A percentile compares a stretch with the other conserved stretches of the same genome.
Evolutionary conservation across 1,140 invertebrate genomes (phyloP).

Genomic region (Drosophila punjabiensis): DNA sequence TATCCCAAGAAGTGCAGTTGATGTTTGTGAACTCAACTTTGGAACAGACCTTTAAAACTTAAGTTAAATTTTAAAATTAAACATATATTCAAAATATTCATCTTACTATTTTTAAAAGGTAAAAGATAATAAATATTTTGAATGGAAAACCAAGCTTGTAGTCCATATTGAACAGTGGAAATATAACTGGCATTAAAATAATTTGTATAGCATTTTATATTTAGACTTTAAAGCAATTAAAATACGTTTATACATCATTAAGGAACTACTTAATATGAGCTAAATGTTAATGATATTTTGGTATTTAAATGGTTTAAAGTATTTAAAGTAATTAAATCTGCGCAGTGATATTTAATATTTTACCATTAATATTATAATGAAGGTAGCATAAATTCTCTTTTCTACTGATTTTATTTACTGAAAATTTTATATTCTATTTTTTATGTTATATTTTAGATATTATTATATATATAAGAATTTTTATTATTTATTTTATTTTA

Average conservation of each 20-base stretch:
- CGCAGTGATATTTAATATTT: too few species aligned
- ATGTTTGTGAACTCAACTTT: slow-evolving; percentile 2
- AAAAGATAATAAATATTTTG: not conserved
- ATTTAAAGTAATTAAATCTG: not conserved
- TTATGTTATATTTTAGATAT: too few species aligned
- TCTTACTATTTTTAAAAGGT: not conserved
- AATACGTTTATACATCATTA: not conserved
- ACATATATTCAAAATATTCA: not conserved
- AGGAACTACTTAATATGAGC: accelerated
- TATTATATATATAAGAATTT: too few species aligned
- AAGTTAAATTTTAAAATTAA: not conserved
- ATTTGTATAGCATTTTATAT: not conserved
- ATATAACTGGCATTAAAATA: not conserved
- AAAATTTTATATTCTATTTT: too few species aligned
- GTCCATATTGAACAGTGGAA: not conserved
- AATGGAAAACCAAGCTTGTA: not conserved
- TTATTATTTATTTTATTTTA: too few species aligned
- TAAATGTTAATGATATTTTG: not conserved
- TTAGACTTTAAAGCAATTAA: not conserved
- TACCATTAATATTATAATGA: too few species aligned
- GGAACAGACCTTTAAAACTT: not conserved
- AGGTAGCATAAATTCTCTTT: too few species aligned
- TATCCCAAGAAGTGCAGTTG: not conserved
- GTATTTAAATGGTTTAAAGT: not conserved
- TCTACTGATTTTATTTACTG: too few species aligned